These are phyloP conservation scores for Ictidomys tridecemlineatus DNA, from an alignment of 2,113 vertebrate genomes.

Conservation along the genomic window DNA sequence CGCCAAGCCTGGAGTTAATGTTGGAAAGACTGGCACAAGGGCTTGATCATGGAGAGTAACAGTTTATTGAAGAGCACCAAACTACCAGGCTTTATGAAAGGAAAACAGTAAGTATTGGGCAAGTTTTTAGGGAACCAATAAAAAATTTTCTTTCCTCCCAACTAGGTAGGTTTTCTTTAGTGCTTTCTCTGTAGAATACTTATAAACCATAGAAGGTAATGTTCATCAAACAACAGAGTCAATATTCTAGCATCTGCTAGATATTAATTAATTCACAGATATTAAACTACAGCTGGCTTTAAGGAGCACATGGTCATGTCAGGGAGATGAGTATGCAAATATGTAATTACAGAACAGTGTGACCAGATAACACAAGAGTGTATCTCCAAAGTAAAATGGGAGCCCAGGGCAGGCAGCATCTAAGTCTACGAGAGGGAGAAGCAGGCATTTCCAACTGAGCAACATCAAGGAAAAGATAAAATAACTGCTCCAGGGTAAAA, in stretches of 20 bases:
- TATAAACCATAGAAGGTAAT: not conserved
- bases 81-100: not conserved
- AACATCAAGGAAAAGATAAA: not conserved
- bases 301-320: not conserved
- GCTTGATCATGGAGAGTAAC: not conserved
- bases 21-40: not conserved
- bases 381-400: not conserved
- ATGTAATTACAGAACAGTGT: not conserved
- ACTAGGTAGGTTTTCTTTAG: not conserved
- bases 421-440: not conserved
- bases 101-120: not conserved
- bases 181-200: not conserved
- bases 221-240: not conserved
- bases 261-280: conserved; percentile 8
- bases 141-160: not conserved
- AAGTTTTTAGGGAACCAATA: not conserved
- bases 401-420: not conserved
- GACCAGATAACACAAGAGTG: not conserved
- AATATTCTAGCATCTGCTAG: not conserved
- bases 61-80: not conserved
- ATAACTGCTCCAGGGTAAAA: not conserved
- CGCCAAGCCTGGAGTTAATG: not conserved
- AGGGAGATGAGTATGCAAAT: not conserved
- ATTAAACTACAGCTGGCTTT: not conserved
- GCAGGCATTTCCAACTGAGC: not conserved